Evolutionary conservation across 2,888 invertebrate species (phyloP).

Genomic region (Rhaphigaster nebulosa): DNA sequence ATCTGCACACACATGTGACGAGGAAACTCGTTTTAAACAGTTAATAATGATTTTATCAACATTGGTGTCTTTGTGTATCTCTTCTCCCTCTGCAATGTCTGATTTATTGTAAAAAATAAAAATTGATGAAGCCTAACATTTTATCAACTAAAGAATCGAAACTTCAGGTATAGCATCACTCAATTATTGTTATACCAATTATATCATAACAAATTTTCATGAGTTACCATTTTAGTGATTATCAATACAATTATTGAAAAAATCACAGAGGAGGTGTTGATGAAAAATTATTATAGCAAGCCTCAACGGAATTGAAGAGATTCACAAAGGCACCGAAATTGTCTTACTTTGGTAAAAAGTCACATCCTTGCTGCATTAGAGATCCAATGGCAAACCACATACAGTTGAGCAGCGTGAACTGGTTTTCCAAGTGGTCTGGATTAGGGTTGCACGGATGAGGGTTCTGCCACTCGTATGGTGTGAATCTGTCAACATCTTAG

Average conservation of each 20-base stretch:
- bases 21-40: conserved; percentile 18
- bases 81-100: neutral
- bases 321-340: conserved; percentile 35
- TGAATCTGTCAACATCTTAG: conserved; percentile 76
- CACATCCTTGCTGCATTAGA: conserved; percentile 96
- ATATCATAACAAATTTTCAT: neutral
- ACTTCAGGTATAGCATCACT: neutral
- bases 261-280: neutral
- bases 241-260: neutral
- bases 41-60: conserved; percentile 2
- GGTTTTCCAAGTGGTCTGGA: conserved; percentile 88
- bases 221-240: neutral
- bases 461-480: conserved; percentile 96
- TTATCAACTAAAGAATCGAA: neutral
- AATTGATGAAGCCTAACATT: neutral
- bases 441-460: conserved; percentile 88
- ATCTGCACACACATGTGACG: conserved; percentile 72
- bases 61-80: conserved; percentile 39
- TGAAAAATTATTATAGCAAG: neutral
- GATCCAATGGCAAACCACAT: conserved; percentile 98
- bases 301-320: conserved; percentile 26
- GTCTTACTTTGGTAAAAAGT: conserved; percentile 92
- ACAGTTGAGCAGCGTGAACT: conserved; percentile 93
- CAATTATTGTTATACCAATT: neutral
- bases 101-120: neutral